Evolutionary conservation across 2,113 vertebrate genomes (phyloP).

Genomic region (Gasterosteus nipponicus): DNA sequence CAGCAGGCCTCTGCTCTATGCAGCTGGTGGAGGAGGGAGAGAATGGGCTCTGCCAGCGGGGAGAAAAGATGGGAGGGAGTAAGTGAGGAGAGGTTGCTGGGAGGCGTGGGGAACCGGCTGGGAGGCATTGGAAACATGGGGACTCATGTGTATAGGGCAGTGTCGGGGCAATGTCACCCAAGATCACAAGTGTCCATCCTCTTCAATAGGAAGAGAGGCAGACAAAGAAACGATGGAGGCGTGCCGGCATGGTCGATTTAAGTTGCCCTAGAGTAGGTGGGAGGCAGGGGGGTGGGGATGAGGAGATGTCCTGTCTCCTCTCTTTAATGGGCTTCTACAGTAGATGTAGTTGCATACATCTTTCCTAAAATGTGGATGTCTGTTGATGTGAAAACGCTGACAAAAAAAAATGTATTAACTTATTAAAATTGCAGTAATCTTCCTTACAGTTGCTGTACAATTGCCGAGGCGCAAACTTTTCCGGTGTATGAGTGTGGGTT

Average conservation of each 20-base stretch:
- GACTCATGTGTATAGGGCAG: not conserved
- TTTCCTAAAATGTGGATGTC: not conserved
- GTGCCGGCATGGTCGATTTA: not conserved
- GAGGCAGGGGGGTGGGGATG: not conserved
- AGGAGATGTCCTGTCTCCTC: slow-evolving; percentile 17
- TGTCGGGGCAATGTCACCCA: not conserved
- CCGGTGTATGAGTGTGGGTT: not conserved
- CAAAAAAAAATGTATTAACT: not conserved
- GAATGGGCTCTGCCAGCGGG: slow-evolving; percentile 65
- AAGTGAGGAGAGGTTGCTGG: slow-evolving; percentile 36
- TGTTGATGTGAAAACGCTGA: not conserved
- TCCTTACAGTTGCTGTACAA: slow-evolving; percentile 6
- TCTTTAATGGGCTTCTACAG: slow-evolving; percentile 14
- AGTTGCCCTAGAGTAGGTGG: slow-evolving; percentile 11
- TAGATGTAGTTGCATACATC: not conserved
- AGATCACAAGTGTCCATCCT: slow-evolving; percentile 31
- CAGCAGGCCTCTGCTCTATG: slow-evolving; percentile 56
- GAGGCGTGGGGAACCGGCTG: slow-evolving; percentile 36
- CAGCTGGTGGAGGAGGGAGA: slow-evolving; percentile 73
- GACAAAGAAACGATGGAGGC: not conserved
- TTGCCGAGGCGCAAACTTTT: not conserved
- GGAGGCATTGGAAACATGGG: slow-evolving; percentile 30
- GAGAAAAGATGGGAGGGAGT: slow-evolving; percentile 40
- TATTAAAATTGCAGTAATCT: not conserved
- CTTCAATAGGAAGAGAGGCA: not conserved